These are phyloP conservation scores for Megaleporinus macrocephalus DNA, from an alignment of 2,113 vertebrate species.

Conservation along the genomic window DNA sequence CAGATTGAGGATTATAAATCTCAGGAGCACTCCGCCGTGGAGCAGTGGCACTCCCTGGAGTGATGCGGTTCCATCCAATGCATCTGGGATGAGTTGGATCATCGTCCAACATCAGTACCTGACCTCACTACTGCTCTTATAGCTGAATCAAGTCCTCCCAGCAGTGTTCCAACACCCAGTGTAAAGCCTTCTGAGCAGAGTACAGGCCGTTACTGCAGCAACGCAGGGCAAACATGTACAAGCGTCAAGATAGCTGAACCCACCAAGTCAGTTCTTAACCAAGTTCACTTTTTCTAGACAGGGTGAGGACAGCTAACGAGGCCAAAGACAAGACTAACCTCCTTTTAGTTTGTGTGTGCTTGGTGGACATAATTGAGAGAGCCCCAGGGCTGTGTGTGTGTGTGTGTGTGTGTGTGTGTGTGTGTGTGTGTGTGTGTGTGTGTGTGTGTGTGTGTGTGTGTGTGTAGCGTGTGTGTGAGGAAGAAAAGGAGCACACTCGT, in stretches of 20 bases:
- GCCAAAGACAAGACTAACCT: constrained; percentile 2
- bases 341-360: constrained; percentile 9
- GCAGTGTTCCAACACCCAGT: too few relatives aligned
- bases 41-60: too few relatives aligned
- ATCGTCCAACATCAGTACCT: too few relatives aligned
- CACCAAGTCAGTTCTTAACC: background rate
- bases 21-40: too few relatives aligned
- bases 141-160: too few relatives aligned
- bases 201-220: too few relatives aligned
- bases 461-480: background rate
- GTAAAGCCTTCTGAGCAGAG: too few relatives aligned
- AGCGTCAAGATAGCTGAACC: background rate
- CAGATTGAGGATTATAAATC: too few relatives aligned
- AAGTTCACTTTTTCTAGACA: background rate
- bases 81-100: too few relatives aligned
- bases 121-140: too few relatives aligned
- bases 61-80: too few relatives aligned
- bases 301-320: background rate
- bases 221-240: background rate
- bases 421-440: constrained; percentile 8
- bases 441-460: constrained; percentile 17
- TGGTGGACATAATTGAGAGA: background rate
- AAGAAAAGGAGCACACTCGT: constrained; percentile 26
- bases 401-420: constrained; percentile 22
- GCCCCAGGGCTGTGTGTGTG: constrained; percentile 6